Evolutionary conservation across 2,113 vertebrate species (phyloP), one percentile per base, ranked within the genome.

Genomic region (Cathartes aura): DNA sequence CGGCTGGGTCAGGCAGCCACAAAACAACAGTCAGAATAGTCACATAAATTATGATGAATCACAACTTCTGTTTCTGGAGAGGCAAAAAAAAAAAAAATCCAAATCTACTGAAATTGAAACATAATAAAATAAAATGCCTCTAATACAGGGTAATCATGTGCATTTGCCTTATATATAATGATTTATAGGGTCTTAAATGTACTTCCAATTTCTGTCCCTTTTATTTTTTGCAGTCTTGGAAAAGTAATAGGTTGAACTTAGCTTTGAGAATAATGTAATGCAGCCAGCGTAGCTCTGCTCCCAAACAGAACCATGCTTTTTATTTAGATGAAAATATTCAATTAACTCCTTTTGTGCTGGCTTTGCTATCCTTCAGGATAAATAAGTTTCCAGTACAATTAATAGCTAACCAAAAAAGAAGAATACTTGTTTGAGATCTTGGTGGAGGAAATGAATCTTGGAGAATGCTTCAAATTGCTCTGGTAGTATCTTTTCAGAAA

Each of bases 261-360:
- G 74, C 48, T 86, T 82, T 78, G 60, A 94, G 67, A 88, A 89
- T 70, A 96, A 85, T n/a, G 21, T 62, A 66, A 85, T 63, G 30
- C 64, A 82, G 89, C 21, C 63, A 70, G 50, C 3, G 3, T 34
- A 80, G 74, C 58, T 97, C 66, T 91, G 62, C 71, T 93, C 59
- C 63, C 14, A 29, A 45, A 71, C 8, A 68, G 45, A 89, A 67
- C 34, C 6, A 13, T 27, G 19, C 20, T 89, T 92, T 87, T 84
- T 85, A 74, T 92, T 89, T 34, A 90, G 70, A 72, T 87, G 45
- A 73, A 97, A 96, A 94, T 96, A 86, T 95, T 93, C 85, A 90
- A 62, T 81, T 93, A 92, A 82, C n/a, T 87, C n/a, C 7, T 89
- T 91, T 94, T 62, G 43, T 84, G 30, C 47, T 87, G 68, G 48